These are phyloP conservation scores for Megamerina dolium DNA, from an alignment of 2,888 invertebrate species.

Conservation along the genomic window DNA sequence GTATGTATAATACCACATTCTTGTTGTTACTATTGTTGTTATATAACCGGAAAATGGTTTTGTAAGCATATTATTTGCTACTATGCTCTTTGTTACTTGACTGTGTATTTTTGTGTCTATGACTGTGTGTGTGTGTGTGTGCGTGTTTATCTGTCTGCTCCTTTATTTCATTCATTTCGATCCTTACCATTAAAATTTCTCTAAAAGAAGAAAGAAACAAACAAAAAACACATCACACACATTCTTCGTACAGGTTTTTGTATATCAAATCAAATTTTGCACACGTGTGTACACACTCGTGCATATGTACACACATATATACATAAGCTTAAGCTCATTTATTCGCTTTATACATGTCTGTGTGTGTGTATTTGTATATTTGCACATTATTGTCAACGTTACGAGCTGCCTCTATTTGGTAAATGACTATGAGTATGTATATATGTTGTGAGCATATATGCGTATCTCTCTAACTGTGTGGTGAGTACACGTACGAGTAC, in stretches of 20 bases:
- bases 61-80: constrained; percentile 38
- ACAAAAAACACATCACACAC: too few relatives aligned
- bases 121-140: neutral
- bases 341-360: neutral
- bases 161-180: constrained; percentile 3
- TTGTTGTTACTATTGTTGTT: constrained; percentile 19
- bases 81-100: neutral
- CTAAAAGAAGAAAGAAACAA: too few relatives aligned
- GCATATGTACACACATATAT: neutral
- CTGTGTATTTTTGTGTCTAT: neutral
- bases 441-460: too few relatives aligned
- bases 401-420: too few relatives aligned
- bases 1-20: neutral
- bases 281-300: neutral
- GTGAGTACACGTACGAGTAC: too few relatives aligned
- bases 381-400: too few relatives aligned
- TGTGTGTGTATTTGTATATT: neutral
- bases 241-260: too few relatives aligned
- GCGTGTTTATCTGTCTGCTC: neutral
- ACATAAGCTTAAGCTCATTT: neutral
- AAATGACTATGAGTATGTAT: too few relatives aligned
- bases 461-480: too few relatives aligned
- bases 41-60: constrained; percentile 38
- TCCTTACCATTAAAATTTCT: too few relatives aligned
- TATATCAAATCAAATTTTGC: too few relatives aligned